Base-by-base conservation (phyloP, 2,113 vertebrate genomes). In the Thunnus thynnus region DNA sequence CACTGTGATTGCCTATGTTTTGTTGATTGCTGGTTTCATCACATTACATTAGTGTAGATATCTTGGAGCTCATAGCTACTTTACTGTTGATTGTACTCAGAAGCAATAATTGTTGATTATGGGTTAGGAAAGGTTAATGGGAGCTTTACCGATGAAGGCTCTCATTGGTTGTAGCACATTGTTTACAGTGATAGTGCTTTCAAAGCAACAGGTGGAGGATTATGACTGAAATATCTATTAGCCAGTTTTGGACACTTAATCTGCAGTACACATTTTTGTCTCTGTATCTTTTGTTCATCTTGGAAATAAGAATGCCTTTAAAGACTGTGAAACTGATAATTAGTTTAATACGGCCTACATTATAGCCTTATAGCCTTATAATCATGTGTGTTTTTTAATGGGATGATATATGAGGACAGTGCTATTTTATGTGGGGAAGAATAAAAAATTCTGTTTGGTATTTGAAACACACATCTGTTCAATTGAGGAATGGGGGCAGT, bases 71-170 rank as follows among this genome's bases (percentile, higher is more conserved):
- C 52, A 20, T 4, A 16, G 51, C n/a, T 64, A 17, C 20, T 13
- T 13, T 48, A 46, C 58, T 61, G 71, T 71, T 71, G 52, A 60
- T 36, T 57, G 22, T 44, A 52, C 60, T 60, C 48, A 55, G 46
- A 11, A 25, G 11, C 48, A 61, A 66, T 64, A 46, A 84, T 30
- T 47, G 47, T 20, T 58, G 32, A 67, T 18, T 18, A 16, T 27
- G 9, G 55, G 14, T 36, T 2, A 32, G 16, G 44, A 60, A 48
- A 51, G 48, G 63, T 66, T 72, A 55, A 78, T 69, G 44, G 44
- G 18, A 46, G 57, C 57, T 74, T 58, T 30, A 46, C 63, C 63
- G 69, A 64, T 36, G 32, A 36, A 60, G 64, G 36, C 17, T 60
- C 20, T 54, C 27, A 25, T 41, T 52, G 27, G 5, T 22, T 70